Percentiles rank a stretch among this genome's conserved stretches.
phyloP scores from a whole-genome alignment of 1,140 invertebrate genomes.

The Coboldia fuscipes region DNA sequence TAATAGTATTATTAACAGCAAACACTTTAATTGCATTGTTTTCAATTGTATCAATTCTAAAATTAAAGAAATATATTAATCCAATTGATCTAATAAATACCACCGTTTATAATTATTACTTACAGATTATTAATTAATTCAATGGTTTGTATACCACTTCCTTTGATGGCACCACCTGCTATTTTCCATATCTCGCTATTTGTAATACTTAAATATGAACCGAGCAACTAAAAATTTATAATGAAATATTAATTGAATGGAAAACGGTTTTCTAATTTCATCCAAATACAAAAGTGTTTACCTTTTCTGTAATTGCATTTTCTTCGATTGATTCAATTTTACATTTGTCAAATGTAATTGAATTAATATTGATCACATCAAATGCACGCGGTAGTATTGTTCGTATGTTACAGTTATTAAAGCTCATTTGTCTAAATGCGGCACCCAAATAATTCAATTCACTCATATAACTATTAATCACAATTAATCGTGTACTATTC shows the following conservation, averaged over 20 bases:
- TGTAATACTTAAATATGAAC: slow-evolving; percentile 12
- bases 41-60: slow-evolving; percentile 13
- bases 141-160: slow-evolving; percentile 13
- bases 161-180: slow-evolving; percentile 14
- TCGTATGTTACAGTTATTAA: slow-evolving; percentile 9
- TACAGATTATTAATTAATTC: slow-evolving; percentile 12
- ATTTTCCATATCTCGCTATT: slow-evolving; percentile 13
- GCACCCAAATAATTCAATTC: slow-evolving; percentile 10
- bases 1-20: slow-evolving; percentile 8
- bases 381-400: slow-evolving; percentile 10
- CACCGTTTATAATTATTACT: slow-evolving; percentile 3
- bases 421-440: slow-evolving; percentile 12
- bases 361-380: slow-evolving; percentile 13
- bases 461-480: slow-evolving; percentile 4
- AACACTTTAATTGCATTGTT: slow-evolving; percentile 10
- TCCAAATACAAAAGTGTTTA: slow-evolving; percentile 1
- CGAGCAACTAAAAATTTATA: slow-evolving; percentile 8
- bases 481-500: slow-evolving; percentile 11
- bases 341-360: slow-evolving; percentile 11
- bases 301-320: slow-evolving; percentile 12
- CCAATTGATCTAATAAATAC: not conserved
- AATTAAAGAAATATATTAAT: not conserved
- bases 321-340: slow-evolving; percentile 11
- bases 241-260: not conserved
- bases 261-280: slow-evolving; percentile 1